Conservation (phyloP, 2,888 invertebrate species). For the Lasioglossum vierecki region DNA sequence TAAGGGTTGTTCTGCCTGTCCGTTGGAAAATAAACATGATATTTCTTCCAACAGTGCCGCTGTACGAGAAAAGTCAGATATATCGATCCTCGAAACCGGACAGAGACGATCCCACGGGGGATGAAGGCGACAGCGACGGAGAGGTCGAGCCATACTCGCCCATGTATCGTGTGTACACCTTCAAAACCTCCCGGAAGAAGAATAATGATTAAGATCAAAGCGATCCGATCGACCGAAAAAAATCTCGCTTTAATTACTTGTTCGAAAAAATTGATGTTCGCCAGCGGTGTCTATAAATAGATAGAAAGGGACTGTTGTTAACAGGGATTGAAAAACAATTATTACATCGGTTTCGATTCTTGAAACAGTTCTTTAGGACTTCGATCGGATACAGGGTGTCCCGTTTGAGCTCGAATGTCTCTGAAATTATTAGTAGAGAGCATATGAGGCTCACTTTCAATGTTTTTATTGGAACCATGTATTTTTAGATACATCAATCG, state of each 20-base stretch:
- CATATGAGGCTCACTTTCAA: no score
- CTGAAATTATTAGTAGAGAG: not conserved
- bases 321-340: not conserved
- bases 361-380: not conserved
- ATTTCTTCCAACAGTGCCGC: constrained; percentile 62
- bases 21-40: constrained; percentile 26
- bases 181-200: constrained; percentile 54
- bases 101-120: constrained; percentile 78
- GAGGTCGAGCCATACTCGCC: constrained; percentile 75
- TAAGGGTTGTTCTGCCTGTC: not conserved
- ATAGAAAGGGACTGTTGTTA: not conserved
- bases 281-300: constrained; percentile 28
- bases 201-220: constrained; percentile 2
- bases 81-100: constrained; percentile 80
- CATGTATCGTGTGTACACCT: constrained; percentile 79
- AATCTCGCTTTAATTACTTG: constrained; percentile 56
- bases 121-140: constrained; percentile 76
- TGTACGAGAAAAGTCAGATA: constrained; percentile 76
- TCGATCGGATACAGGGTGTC: not conserved
- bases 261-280: constrained; percentile 50
- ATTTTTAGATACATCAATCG: no score
- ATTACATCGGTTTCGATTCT: not conserved
- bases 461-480: no score
- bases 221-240: not conserved
- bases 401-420: not conserved